These are phyloP conservation scores for Sakesphorus luctuosus DNA, from an alignment of 2,113 vertebrate genomes.

Conservation along the genomic window DNA sequence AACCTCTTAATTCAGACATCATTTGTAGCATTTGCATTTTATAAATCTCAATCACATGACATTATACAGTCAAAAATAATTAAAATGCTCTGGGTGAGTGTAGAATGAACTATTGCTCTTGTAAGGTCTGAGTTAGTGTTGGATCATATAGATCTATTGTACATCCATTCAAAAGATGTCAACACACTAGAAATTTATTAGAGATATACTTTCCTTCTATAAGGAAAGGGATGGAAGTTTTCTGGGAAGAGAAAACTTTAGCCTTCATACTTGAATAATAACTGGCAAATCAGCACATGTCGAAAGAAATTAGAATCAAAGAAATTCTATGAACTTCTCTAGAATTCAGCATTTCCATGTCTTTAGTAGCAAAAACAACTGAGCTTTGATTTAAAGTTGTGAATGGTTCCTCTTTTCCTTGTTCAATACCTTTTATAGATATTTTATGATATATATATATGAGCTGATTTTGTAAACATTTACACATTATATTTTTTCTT, in stretches of 20 bases:
- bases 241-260: not conserved
- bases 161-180: not conserved
- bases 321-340: not conserved
- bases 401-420: not conserved
- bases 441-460: not conserved
- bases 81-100: not conserved
- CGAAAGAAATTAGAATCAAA: not conserved
- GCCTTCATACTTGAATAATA: not conserved
- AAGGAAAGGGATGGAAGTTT: not conserved
- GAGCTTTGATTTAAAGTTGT: not conserved
- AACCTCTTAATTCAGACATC: not conserved
- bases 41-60: not conserved
- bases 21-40: not conserved
- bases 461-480: not conserved
- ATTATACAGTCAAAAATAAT: not conserved
- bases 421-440: not conserved
- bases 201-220: not conserved
- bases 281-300: not conserved
- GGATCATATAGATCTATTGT: not conserved
- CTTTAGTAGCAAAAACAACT: not conserved
- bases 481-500: not conserved
- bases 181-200: not conserved
- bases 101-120: not conserved
- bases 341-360: not conserved
- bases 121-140: not conserved